Evolutionary conservation across 2,797 vertebrate species (phyloP).

Genomic region (Clarias laeviceps): DNA sequence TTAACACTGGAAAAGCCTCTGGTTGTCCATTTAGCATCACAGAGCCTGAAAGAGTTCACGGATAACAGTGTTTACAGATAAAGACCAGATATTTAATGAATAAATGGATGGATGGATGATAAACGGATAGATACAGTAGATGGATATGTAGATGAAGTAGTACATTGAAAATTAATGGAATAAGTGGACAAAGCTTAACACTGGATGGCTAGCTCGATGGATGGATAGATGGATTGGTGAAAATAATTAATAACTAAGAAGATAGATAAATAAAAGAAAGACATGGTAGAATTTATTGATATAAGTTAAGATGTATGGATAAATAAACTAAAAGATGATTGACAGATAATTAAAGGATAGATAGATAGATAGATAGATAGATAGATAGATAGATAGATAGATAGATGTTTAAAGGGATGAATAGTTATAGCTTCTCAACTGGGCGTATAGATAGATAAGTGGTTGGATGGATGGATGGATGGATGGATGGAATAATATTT

Average conservation of each 20-base stretch:
- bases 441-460: neutral
- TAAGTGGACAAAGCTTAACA: neutral
- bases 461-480: neutral
- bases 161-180: neutral
- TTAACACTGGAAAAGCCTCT: slow-evolving; percentile 76
- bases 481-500: neutral
- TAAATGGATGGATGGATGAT: neutral
- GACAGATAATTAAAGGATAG: neutral
- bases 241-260: too few relatives aligned
- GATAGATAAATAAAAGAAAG: neutral
- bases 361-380: neutral
- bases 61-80: neutral
- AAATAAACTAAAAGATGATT: neutral
- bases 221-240: neutral
- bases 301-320: too few relatives aligned
- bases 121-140: neutral
- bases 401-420: neutral
- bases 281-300: neutral
- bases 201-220: neutral
- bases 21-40: slow-evolving; percentile 77
- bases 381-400: neutral
- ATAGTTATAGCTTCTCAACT: neutral
- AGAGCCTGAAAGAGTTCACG: slow-evolving; percentile 67
- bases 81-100: neutral
- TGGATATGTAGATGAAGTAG: neutral